These are phyloP conservation scores for Molanna angustata DNA, from an alignment of 2,888 invertebrate species.

Conservation along the genomic window DNA sequence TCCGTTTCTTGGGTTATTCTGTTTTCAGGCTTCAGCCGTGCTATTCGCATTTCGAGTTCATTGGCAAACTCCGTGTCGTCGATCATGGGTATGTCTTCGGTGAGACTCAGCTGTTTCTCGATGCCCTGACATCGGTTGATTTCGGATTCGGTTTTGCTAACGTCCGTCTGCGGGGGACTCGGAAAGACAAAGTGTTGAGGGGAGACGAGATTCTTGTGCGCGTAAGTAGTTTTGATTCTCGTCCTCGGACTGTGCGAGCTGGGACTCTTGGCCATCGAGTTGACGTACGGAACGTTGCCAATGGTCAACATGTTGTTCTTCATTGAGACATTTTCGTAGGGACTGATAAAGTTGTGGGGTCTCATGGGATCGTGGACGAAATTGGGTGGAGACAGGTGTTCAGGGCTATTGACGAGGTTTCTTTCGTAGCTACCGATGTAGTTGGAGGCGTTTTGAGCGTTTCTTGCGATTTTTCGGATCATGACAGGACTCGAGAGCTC, in stretches of 20 bases:
- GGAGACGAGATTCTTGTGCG: constrained; percentile 51
- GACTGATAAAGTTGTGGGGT: constrained; percentile 38
- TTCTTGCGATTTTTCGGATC: constrained; percentile 40
- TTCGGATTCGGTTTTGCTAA: constrained; percentile 13
- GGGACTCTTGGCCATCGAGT: constrained; percentile 48
- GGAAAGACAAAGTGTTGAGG: constrained; percentile 54
- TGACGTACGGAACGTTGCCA: constrained; percentile 30
- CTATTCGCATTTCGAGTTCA: constrained; percentile 49
- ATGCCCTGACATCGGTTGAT: constrained; percentile 42
- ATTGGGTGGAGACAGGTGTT: constrained; percentile 24
- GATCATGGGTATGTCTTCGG: constrained; percentile 56
- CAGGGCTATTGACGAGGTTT: constrained; percentile 36
- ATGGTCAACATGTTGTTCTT: constrained; percentile 37
- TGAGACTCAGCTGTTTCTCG: constrained; percentile 51
- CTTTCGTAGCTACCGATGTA: constrained; percentile 23
- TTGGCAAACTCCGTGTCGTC: constrained; percentile 49
- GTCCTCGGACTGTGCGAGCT: constrained; percentile 58
- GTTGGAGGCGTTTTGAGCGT: constrained; percentile 28
- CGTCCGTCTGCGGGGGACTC: constrained; percentile 40
- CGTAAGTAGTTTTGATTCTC: constrained; percentile 59
- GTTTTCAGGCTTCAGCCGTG: constrained; percentile 38
- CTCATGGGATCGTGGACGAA: constrained; percentile 39
- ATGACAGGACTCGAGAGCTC: constrained; percentile 49
- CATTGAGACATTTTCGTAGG: constrained; percentile 62
- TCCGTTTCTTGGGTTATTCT: constrained; percentile 9